Evolutionary conservation across 2,113 vertebrate species (phyloP).

Genomic region (Oplegnathus fasciatus): DNA sequence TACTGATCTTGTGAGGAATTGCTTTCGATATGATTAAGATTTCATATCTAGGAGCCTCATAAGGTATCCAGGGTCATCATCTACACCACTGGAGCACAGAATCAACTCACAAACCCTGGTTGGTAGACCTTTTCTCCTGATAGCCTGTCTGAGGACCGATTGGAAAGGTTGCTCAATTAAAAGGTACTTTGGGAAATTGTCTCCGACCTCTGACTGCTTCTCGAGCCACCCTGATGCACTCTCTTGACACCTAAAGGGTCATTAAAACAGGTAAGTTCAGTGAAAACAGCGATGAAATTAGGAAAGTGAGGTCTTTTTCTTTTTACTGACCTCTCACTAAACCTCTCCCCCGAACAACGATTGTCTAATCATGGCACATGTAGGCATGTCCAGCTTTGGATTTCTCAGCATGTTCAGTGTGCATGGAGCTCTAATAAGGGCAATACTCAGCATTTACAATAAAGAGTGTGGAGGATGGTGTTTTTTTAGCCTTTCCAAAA

Average conservation of each 20-base stretch:
- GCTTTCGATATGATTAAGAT: constrained; percentile 67
- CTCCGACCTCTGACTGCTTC: constrained; percentile 23
- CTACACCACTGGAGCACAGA: constrained; percentile 54
- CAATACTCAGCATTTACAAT: neutral
- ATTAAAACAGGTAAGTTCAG: constrained; percentile 46
- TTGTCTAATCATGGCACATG: neutral
- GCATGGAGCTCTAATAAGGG: neutral
- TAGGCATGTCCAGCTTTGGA: neutral
- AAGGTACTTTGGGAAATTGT: constrained; percentile 55
- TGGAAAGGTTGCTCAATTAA: constrained; percentile 68
- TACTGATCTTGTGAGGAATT: constrained; percentile 58
- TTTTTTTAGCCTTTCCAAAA: neutral
- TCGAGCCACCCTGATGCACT: constrained; percentile 27
- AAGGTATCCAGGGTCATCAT: constrained; percentile 45
- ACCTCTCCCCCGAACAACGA: accelerated
- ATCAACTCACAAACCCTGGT: constrained; percentile 26
- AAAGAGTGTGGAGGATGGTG: neutral
- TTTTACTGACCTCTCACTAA: constrained; percentile 3
- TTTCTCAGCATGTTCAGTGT: neutral
- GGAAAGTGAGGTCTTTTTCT: neutral
- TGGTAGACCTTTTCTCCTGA: constrained; percentile 25
- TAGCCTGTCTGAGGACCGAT: constrained; percentile 11
- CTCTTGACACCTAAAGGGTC: constrained; percentile 38
- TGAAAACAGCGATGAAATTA: constrained; percentile 30
- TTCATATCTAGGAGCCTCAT: constrained; percentile 68